phyloP scores from a whole-genome alignment of 2,113 vertebrate species.

The Zeus faber region DNA sequence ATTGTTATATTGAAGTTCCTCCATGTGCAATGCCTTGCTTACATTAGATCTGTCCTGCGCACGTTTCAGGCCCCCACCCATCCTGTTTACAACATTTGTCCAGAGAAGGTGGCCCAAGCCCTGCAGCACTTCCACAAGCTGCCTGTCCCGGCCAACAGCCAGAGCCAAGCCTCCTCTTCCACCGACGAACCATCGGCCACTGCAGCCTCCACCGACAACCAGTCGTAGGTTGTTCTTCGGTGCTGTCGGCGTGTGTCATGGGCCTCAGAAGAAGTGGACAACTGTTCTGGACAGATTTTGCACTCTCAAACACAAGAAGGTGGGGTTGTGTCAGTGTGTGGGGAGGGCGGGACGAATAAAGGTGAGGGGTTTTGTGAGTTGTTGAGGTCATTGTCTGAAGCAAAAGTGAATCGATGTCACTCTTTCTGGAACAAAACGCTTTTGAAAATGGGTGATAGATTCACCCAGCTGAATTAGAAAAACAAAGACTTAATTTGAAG shows the following conservation, averaged over 20 bases:
- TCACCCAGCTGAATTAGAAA: no score
- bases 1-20: no score
- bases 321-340: conserved; percentile 9
- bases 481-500: no score
- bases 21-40: no score
- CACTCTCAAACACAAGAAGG: conserved; percentile 1
- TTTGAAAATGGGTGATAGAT: no score
- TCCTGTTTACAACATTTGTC: conserved; percentile 93
- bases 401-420: no score
- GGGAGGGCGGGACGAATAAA: conserved; percentile 9
- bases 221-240: conserved; percentile 23
- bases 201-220: conserved; percentile 9
- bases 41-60: no score
- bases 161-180: not conserved
- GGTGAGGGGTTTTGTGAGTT: conserved; percentile 2
- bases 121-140: conserved; percentile 83
- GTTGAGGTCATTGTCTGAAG: no score
- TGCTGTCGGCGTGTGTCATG: not conserved
- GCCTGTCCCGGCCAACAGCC: conserved; percentile 69
- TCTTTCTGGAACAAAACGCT: no score
- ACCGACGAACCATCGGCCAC: not conserved
- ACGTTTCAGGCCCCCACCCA: conserved; percentile 95
- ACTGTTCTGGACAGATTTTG: not conserved
- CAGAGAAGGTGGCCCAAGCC: conserved; percentile 87
- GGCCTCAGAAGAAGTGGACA: not conserved